Conservation (phyloP, 1,140 invertebrate genomes). For the Drosophila virilis region DNA sequence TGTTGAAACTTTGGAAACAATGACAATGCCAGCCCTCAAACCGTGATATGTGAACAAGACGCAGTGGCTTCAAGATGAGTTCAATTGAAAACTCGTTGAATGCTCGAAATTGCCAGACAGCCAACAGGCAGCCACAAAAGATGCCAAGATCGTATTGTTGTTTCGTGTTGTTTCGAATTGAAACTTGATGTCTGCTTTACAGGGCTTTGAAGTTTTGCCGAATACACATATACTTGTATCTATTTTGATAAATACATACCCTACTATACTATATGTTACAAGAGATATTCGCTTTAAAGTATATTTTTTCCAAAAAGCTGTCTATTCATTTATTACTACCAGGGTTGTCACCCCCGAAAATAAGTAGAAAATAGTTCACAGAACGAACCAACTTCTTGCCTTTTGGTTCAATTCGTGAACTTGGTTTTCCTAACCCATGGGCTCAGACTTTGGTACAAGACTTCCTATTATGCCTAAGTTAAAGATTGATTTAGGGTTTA, state of each 20-base stretch:
- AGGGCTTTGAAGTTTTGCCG: constrained; percentile 37
- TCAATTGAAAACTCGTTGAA: constrained; percentile 35
- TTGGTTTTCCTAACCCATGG: too few relatives aligned
- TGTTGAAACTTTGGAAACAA: constrained; percentile 37
- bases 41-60: constrained; percentile 24
- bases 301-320: too few relatives aligned
- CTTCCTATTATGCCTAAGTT: too few relatives aligned
- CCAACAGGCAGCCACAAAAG: not conserved
- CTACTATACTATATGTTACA: too few relatives aligned
- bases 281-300: too few relatives aligned
- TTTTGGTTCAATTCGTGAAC: too few relatives aligned
- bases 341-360: too few relatives aligned
- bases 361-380: too few relatives aligned
- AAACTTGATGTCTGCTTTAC: constrained; percentile 32
- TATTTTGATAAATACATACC: not conserved
- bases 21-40: constrained; percentile 33
- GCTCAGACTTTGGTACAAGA: too few relatives aligned
- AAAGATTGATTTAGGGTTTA: too few relatives aligned
- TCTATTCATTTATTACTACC: too few relatives aligned
- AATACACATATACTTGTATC: not conserved
- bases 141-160: not conserved
- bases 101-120: constrained; percentile 3
- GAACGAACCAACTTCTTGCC: too few relatives aligned
- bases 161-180: constrained; percentile 28
- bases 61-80: constrained; percentile 22